Evolutionary conservation across 2,113 vertebrate species (phyloP).

Genomic region (Oophaga pumilio): DNA sequence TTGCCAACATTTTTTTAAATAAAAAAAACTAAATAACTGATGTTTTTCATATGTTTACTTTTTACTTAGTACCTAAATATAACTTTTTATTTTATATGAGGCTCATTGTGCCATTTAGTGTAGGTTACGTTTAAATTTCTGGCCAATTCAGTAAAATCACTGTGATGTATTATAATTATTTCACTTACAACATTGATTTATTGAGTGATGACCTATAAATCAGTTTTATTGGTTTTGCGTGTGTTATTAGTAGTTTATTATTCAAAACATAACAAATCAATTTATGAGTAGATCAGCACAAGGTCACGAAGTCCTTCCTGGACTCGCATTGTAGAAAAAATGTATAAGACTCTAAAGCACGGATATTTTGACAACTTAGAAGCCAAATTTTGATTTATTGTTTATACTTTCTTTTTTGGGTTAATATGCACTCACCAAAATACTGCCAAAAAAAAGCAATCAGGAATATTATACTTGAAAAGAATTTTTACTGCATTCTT

Average conservation of each 20-base stretch:
- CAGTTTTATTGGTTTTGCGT: conserved; percentile 51
- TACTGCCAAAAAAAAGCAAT: conserved; percentile 20
- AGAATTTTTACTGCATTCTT: conserved; percentile 4
- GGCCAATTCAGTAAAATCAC: conserved; percentile 25
- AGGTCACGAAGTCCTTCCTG: conserved; percentile 49
- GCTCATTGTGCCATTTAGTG: not conserved
- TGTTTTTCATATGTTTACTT: not conserved
- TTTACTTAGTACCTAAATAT: not conserved
- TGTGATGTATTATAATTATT: conserved; percentile 45
- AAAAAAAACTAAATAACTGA: not conserved
- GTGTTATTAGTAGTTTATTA: conserved; percentile 50
- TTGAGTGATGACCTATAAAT: conserved; percentile 53
- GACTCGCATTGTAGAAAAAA: conserved; percentile 35
- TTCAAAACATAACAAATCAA: conserved; percentile 47
- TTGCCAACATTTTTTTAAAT: not conserved
- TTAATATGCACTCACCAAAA: conserved; percentile 3
- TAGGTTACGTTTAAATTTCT: conserved; percentile 1
- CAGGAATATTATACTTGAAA: conserved; percentile 4
- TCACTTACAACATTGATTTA: conserved; percentile 42
- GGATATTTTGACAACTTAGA: conserved; percentile 43
- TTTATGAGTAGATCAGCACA: conserved; percentile 43
- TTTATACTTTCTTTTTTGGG: conserved; percentile 19
- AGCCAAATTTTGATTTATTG: conserved; percentile 38
- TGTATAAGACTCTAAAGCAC: conserved; percentile 22
- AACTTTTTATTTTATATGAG: not conserved